Conservation (phyloP, 2,888 invertebrate species). For the Drosophila maculinotata region DNA sequence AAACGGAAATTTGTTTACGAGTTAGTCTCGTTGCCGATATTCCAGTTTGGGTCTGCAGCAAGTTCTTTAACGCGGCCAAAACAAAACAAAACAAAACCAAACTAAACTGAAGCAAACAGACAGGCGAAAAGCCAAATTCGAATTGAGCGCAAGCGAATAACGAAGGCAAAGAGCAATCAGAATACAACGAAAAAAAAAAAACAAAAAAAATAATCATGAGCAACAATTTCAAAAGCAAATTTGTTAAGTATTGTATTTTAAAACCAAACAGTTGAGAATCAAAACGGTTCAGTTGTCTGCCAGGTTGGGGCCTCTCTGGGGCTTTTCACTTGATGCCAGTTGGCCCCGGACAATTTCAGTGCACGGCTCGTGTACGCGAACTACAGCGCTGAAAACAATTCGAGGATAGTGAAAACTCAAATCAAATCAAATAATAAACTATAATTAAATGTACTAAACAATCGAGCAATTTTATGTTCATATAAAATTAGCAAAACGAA, state of each 20-base stretch:
- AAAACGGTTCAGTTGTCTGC: conserved; percentile 49
- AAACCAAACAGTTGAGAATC: conserved; percentile 53
- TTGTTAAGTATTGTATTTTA: conserved; percentile 62
- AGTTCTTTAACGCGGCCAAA: conserved; percentile 70
- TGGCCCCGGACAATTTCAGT: conserved; percentile 77
- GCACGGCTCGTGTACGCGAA: conserved; percentile 65
- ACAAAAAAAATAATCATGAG: conserved; percentile 40
- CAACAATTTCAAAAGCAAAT: conserved; percentile 58
- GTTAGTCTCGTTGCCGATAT: conserved; percentile 31
- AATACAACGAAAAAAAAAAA: conserved; percentile 11
- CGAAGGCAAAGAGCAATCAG: conserved; percentile 33
- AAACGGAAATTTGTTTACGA: conserved; percentile 68
- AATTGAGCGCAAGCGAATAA: conserved; percentile 53
- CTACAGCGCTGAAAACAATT: conserved; percentile 23
- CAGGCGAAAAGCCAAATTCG: conserved; percentile 41
- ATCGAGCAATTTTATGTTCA: conserved; percentile 53
- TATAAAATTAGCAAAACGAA: conserved; percentile 40
- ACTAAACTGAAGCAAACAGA: conserved; percentile 21
- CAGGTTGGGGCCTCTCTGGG: conserved; percentile 54
- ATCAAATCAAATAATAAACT: conserved; percentile 21
- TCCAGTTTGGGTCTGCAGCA: conserved; percentile 60
- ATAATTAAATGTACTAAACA: conserved; percentile 14
- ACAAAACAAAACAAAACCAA: conserved; percentile 42
- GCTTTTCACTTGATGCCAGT: conserved; percentile 66
- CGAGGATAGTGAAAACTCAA: conserved; percentile 59